Conservation (phyloP, 53 echinoderm and acorn worm genomes). For the Crossaster papposus region DNA sequence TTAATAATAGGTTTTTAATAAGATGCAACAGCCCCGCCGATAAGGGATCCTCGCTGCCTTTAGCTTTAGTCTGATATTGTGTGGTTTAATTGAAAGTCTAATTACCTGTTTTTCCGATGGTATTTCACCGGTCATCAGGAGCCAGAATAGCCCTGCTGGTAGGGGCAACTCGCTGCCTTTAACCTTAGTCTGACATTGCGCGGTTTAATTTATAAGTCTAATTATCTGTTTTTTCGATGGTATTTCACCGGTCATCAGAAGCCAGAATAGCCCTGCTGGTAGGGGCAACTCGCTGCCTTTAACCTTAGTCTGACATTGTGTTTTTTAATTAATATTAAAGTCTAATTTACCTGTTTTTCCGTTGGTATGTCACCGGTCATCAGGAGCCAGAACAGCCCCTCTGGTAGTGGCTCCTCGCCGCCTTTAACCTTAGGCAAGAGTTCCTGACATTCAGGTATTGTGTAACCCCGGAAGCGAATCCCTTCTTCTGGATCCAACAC, state of each 20-base stretch:
- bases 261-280: too few species aligned
- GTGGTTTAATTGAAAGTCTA: too few species aligned
- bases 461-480: constrained; percentile 99
- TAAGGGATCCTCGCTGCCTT: too few species aligned
- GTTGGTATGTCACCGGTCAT: constrained; percentile 91
- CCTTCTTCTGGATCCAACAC: constrained; percentile 97
- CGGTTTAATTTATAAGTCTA: too few species aligned
- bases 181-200: constrained; percentile 95
- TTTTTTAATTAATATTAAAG: too few species aligned
- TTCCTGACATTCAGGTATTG: constrained; percentile 94
- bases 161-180: constrained; percentile 85
- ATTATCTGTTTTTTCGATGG: too few species aligned
- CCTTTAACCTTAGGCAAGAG: constrained; percentile 90
- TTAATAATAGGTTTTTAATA: too few species aligned
- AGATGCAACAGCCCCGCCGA: too few species aligned
- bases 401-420: constrained; percentile 88
- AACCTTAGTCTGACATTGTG: too few species aligned
- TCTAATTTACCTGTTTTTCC: constrained; percentile 80
- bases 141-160: constrained; percentile 96
- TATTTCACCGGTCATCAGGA: constrained; percentile 90
- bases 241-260: too few species aligned
- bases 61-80: too few species aligned
- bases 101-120: constrained; percentile 85
- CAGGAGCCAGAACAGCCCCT: constrained; percentile 95
- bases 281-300: too few species aligned